phyloP scores from a whole-genome alignment of 37 sponge, comb jelly and placozoan genomes.

The Agelas oroides region DNA sequence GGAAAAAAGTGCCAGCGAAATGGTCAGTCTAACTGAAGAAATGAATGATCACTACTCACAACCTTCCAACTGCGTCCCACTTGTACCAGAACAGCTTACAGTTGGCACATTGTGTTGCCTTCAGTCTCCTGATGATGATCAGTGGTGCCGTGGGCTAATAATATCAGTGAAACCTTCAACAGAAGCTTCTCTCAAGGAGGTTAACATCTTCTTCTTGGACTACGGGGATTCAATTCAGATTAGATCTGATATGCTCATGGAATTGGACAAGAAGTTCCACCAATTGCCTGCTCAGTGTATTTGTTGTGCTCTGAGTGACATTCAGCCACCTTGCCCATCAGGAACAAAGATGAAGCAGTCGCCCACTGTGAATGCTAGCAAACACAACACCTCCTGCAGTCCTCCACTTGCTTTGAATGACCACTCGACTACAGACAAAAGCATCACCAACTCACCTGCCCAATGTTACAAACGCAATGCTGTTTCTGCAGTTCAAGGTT shows the following conservation, averaged over 20 bases:
- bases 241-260: background rate
- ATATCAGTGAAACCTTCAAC: background rate
- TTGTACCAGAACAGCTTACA: background rate
- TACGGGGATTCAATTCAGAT: constrained; percentile 10
- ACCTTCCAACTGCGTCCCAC: background rate
- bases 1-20: background rate
- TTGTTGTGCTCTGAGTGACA: constrained; percentile 14
- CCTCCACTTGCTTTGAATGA: too few species aligned
- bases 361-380: background rate
- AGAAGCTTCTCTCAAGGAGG: too few species aligned
- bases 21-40: background rate
- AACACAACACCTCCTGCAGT: too few species aligned
- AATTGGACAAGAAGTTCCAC: background rate
- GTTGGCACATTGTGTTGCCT: constrained; percentile 3
- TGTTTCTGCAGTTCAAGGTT: background rate
- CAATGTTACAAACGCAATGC: background rate
- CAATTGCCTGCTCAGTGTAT: constrained; percentile 14
- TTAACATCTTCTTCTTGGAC: background rate
- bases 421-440: too few species aligned
- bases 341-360: background rate
- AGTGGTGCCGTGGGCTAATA: constrained; percentile 17
- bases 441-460: too few species aligned
- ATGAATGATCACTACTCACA: constrained; percentile 6
- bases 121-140: background rate
- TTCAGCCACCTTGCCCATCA: background rate